phyloP scores from a whole-genome alignment of 2,797 vertebrate genomes.

The Micromesistius poutassou region DNA sequence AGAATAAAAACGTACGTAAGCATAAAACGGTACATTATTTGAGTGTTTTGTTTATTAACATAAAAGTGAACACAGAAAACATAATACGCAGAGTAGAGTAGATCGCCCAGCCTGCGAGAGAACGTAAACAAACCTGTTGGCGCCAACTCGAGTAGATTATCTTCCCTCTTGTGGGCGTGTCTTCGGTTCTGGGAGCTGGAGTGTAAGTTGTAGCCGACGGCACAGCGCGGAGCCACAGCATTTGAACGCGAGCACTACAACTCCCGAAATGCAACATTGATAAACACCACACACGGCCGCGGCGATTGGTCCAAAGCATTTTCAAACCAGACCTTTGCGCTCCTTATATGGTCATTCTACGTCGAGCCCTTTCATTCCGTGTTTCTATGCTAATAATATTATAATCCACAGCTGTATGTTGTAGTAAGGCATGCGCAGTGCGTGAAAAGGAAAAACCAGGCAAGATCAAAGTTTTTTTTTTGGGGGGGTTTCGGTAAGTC shows the following conservation, averaged over 20 bases:
- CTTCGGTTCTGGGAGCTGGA: constrained; percentile 53
- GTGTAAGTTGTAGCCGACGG: constrained; percentile 24
- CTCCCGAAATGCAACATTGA: constrained; percentile 60
- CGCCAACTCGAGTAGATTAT: constrained; percentile 62
- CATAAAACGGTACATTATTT: constrained; percentile 14
- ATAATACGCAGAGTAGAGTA: background rate
- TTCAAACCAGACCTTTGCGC: constrained; percentile 67
- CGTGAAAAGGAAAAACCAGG: constrained; percentile 55
- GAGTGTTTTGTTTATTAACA: background rate
- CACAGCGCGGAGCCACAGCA: background rate
- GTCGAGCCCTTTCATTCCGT: constrained; percentile 56
- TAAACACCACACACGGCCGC: constrained; percentile 3
- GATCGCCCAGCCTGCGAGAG: constrained; percentile 24
- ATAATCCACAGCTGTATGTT: constrained; percentile 73
- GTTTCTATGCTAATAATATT: constrained; percentile 72
- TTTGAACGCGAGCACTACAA: constrained; percentile 41
- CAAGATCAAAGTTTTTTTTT: constrained; percentile 80
- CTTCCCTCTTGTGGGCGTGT: constrained; percentile 25
- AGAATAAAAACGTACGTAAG: constrained; percentile 73
- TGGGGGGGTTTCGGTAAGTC: too few species aligned
- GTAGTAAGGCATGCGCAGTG: constrained; percentile 78
- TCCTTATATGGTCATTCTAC: constrained; percentile 72
- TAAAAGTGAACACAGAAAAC: background rate
- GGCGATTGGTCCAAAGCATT: constrained; percentile 59
- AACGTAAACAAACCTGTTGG: constrained; percentile 73